phyloP scores from a whole-genome alignment of 2,797 vertebrate species.

The Hephaestus fuliginosus region DNA sequence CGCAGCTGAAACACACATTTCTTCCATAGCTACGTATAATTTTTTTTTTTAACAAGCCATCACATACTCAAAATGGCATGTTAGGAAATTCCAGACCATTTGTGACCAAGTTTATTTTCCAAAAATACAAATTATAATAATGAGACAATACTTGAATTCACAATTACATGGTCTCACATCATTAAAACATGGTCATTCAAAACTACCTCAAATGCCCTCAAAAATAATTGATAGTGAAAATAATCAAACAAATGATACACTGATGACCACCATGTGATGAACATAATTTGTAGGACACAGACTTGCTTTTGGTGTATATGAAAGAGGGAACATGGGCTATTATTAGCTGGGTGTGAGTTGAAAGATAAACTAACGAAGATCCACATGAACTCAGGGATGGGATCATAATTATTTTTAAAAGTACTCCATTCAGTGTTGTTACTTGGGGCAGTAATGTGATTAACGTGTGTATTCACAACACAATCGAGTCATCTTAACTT shows the following conservation, averaged over 20 bases:
- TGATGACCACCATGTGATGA: not conserved
- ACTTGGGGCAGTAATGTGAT: not conserved
- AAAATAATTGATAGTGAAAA: conserved; percentile 15
- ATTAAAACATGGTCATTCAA: not conserved
- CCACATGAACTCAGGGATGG: not conserved
- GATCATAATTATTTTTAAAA: not conserved
- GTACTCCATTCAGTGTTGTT: too few species aligned
- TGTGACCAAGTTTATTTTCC: not conserved
- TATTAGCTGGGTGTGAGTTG: not conserved
- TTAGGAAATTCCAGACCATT: not conserved
- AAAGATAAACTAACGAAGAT: not conserved
- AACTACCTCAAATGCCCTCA: not conserved
- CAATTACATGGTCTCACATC: not conserved
- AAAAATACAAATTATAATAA: conserved; percentile 11
- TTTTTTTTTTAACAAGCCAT: not conserved
- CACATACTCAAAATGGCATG: not conserved
- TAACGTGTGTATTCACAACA: not conserved
- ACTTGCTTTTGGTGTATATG: not conserved
- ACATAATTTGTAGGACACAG: not conserved
- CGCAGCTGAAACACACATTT: not conserved
- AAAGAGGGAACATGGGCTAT: not conserved
- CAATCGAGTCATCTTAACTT: conserved; percentile 1
- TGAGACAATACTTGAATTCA: not conserved
- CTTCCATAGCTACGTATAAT: not conserved
- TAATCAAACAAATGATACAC: conserved; percentile 1